Conservation (phyloP, 2,888 invertebrate genomes). For the Noctua comes region DNA sequence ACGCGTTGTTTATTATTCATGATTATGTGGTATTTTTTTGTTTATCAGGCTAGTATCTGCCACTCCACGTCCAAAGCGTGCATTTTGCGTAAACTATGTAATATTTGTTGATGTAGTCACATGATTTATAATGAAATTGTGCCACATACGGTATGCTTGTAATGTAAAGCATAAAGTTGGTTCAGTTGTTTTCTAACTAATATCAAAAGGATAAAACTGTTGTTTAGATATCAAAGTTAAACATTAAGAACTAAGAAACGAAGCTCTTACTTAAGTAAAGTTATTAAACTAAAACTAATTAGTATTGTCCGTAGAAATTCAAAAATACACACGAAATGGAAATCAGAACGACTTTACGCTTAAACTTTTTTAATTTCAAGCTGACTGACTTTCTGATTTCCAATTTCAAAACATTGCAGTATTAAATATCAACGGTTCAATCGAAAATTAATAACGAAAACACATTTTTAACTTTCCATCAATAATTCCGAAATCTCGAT, state of each 20-base stretch:
- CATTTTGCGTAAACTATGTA: neutral
- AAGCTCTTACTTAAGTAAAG: neutral
- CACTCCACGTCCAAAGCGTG: neutral
- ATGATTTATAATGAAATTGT: neutral
- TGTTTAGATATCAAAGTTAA: neutral
- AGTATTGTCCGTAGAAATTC: neutral
- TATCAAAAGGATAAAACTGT: neutral
- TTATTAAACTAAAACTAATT: slow-evolving; percentile 5
- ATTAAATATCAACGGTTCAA: slow-evolving; percentile 15
- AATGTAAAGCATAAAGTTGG: neutral
- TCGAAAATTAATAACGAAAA: slow-evolving; percentile 21
- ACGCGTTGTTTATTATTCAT: neutral
- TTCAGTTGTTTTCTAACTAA: neutral
- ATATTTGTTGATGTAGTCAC: neutral
- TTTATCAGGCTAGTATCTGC: neutral
- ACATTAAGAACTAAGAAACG: neutral
- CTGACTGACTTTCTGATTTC: slow-evolving; percentile 21
- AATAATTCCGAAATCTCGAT: slow-evolving; percentile 3
- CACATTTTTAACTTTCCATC: slow-evolving; percentile 15
- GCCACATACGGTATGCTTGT: too few species aligned
- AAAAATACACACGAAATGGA: slow-evolving; percentile 12
- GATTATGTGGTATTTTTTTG: neutral
- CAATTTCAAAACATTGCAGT: slow-evolving; percentile 16
- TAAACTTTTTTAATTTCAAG: slow-evolving; percentile 45
- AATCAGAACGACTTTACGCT: neutral